A percentile compares a stretch with the other conserved stretches of the same genome.
These are phyloP conservation scores for Acrossocheilus fasciatus DNA, from an alignment of 2,797 vertebrate genomes.

Conservation along the genomic window DNA sequence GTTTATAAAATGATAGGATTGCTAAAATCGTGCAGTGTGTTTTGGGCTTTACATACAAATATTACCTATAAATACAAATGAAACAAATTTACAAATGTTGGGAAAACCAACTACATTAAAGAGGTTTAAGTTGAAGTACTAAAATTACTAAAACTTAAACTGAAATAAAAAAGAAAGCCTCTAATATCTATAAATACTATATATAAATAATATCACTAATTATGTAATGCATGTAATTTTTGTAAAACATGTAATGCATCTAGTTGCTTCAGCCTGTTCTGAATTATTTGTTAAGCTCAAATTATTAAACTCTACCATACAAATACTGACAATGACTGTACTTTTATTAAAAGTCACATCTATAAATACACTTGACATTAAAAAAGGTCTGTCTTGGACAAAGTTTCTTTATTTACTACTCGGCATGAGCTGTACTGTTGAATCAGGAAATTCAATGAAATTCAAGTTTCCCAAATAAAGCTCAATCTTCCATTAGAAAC, in stretches of 20 bases:
- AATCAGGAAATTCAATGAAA: neutral
- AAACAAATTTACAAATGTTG: neutral
- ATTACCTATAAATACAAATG: neutral
- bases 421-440: neutral
- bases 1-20: too few relatives aligned
- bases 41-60: neutral
- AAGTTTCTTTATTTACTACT: neutral
- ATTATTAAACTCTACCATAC: neutral
- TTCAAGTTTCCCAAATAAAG: neutral
- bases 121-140: neutral
- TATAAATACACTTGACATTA: slow-evolving; percentile 24
- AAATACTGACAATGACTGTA: neutral
- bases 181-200: neutral
- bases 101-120: neutral
- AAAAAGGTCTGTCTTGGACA: slow-evolving; percentile 4
- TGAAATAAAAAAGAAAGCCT: neutral
- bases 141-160: neutral
- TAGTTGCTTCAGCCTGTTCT: neutral
- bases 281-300: neutral
- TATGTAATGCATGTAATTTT: neutral
- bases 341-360: slow-evolving; percentile 11
- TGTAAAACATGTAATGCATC: neutral
- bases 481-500: neutral
- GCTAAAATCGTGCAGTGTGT: too few relatives aligned
- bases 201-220: neutral